phyloP scores from a whole-genome alignment of 2,888 invertebrate species.

The Seira sanloemensis region DNA sequence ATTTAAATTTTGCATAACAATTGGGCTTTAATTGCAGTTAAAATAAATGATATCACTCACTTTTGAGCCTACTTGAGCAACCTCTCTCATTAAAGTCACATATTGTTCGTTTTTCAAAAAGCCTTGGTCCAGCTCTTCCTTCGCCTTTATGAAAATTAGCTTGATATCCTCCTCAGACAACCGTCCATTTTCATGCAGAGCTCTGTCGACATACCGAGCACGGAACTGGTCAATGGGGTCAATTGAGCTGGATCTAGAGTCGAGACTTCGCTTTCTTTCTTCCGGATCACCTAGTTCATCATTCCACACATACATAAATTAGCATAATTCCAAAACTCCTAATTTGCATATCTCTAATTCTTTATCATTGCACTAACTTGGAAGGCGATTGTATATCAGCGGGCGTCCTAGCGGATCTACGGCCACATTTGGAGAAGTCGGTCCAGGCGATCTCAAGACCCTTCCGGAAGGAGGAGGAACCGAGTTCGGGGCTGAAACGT shows the following conservation, averaged over 20 bases:
- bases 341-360: not conserved
- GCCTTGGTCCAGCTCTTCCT: slow-evolving; percentile 66
- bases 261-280: slow-evolving; percentile 70
- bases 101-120: slow-evolving; percentile 66
- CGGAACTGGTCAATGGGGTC: slow-evolving; percentile 71
- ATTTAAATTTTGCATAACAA: slow-evolving; percentile 2
- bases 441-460: slow-evolving; percentile 61
- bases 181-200: slow-evolving; percentile 54
- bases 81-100: slow-evolving; percentile 63
- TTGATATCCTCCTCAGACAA: slow-evolving; percentile 59
- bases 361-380: slow-evolving; percentile 76
- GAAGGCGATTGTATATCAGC: slow-evolving; percentile 79
- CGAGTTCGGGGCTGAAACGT: too few species aligned
- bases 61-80: slow-evolving; percentile 59
- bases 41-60: not conserved
- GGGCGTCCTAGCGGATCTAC: slow-evolving; percentile 82
- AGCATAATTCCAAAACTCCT: not conserved
- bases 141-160: slow-evolving; percentile 60
- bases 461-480: not conserved
- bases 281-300: slow-evolving; percentile 73
- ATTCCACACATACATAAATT: too few species aligned
- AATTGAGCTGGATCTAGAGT: slow-evolving; percentile 63
- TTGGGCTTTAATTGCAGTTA: not conserved
- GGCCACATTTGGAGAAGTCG: slow-evolving; percentile 65
- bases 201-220: slow-evolving; percentile 63